Conservation (phyloP, 2,113 vertebrate genomes). For the Gobiocypris rarus region DNA sequence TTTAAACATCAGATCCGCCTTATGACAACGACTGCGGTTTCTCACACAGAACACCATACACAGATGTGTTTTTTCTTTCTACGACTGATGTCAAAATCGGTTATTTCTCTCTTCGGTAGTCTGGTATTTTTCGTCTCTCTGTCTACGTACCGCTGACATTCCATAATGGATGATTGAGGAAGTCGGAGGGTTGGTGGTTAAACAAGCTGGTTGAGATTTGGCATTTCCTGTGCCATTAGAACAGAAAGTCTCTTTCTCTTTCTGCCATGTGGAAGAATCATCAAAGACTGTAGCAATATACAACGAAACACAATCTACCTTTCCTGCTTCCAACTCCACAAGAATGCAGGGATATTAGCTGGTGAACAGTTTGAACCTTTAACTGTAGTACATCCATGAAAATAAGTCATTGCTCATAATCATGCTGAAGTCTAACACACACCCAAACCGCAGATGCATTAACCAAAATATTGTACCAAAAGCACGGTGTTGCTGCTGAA, state of each 20-base stretch:
- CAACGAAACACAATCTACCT: conserved; percentile 42
- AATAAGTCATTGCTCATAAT: background rate
- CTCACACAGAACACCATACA: background rate
- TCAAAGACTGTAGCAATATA: conserved; percentile 31
- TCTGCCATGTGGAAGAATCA: conserved; percentile 52
- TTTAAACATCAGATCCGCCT: background rate
- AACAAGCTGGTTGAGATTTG: conserved; percentile 31
- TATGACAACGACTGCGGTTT: background rate
- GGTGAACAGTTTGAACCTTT: conserved; percentile 1
- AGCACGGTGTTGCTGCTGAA: background rate
- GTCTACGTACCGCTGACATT: background rate
- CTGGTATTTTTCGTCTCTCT: conserved; percentile 4
- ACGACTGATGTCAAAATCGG: background rate
- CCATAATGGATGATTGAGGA: background rate
- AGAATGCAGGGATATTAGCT: conserved; percentile 14
- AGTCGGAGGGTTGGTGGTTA: background rate
- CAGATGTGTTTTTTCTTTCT: background rate
- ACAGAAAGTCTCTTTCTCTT: conserved; percentile 39
- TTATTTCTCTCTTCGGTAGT: conserved; percentile 12
- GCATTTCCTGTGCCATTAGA: conserved; percentile 55
- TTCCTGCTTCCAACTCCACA: background rate
- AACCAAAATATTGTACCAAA: background rate
- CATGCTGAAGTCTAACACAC: background rate
- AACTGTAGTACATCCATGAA: background rate
- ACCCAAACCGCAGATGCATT: background rate